phyloP scores from a whole-genome alignment of 2,113 vertebrate genomes.

The Propithecus coquereli region DNA sequence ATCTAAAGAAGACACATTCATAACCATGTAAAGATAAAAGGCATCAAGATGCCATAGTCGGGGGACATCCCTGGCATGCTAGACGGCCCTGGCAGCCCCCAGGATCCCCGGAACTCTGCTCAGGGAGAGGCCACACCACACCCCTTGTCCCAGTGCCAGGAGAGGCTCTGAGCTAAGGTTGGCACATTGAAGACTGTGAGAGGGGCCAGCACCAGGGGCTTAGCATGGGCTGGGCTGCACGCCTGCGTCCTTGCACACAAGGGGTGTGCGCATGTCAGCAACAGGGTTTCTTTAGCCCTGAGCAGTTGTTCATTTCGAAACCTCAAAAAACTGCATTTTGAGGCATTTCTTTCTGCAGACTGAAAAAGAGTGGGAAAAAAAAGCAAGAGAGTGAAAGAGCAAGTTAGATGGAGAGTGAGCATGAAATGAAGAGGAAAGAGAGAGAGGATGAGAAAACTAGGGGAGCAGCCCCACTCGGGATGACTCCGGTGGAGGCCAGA shows the following conservation, averaged over 20 bases:
- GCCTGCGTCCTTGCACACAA: fast-evolving
- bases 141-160: not conserved
- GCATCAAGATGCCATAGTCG: not conserved
- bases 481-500: fast-evolving
- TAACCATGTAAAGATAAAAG: not conserved
- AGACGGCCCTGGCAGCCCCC: too few species aligned
- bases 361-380: not conserved
- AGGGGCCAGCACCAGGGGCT: fast-evolving
- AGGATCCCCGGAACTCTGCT: not conserved
- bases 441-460: not conserved
- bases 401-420: not conserved
- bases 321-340: not conserved
- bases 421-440: not conserved
- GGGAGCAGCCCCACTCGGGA: not conserved
- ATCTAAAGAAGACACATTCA: not conserved
- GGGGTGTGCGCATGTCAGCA: fast-evolving
- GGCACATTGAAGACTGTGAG: fast-evolving
- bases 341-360: not conserved
- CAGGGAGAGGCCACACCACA: not conserved
- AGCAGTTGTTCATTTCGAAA: not conserved
- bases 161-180: not conserved
- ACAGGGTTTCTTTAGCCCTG: not conserved
- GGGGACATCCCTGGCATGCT: not conserved
- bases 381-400: not conserved
- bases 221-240: fast-evolving